phyloP scores from a whole-genome alignment of 2,888 invertebrate genomes.

The Drosophila parthenogenetica region DNA sequence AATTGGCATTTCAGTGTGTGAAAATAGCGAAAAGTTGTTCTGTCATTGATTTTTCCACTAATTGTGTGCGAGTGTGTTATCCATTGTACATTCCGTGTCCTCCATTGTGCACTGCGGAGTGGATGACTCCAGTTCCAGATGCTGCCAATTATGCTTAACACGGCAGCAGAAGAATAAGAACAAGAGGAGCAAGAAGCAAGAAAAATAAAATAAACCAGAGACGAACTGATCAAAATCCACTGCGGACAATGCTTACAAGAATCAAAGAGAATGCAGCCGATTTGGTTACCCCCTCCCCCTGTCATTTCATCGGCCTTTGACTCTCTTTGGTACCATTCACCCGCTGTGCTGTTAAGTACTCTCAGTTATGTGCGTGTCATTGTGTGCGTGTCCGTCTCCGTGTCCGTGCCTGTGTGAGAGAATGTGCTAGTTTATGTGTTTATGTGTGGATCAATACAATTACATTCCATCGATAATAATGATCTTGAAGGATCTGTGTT shows the following conservation, averaged over 20 bases:
- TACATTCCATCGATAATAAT: conserved; percentile 67
- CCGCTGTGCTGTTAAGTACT: conserved; percentile 75
- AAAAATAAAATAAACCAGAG: conserved; percentile 5
- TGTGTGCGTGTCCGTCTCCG: conserved; percentile 42
- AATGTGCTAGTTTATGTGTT: background rate
- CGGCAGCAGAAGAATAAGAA: conserved; percentile 6
- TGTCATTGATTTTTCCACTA: conserved; percentile 37
- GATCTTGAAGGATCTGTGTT: conserved; percentile 57
- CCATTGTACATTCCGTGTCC: background rate
- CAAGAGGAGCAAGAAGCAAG: conserved; percentile 24
- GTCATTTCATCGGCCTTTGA: background rate
- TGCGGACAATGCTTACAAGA: conserved; percentile 17
- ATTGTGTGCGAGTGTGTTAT: conserved; percentile 30
- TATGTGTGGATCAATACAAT: conserved; percentile 68
- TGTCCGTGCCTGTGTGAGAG: too few species aligned
- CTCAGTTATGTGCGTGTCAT: conserved; percentile 53
- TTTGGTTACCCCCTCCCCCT: conserved; percentile 11
- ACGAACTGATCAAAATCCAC: conserved; percentile 15
- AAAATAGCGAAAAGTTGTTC: conserved; percentile 44
- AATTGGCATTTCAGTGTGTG: conserved; percentile 47
- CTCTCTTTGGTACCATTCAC: background rate
- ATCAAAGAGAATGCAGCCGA: conserved; percentile 15
- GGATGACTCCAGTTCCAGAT: conserved; percentile 34
- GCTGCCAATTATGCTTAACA: conserved; percentile 56
- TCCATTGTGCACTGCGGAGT: conserved; percentile 22